These are phyloP conservation scores for Leucophenga maculata DNA, from an alignment of 2,888 invertebrate species.

Conservation along the genomic window DNA sequence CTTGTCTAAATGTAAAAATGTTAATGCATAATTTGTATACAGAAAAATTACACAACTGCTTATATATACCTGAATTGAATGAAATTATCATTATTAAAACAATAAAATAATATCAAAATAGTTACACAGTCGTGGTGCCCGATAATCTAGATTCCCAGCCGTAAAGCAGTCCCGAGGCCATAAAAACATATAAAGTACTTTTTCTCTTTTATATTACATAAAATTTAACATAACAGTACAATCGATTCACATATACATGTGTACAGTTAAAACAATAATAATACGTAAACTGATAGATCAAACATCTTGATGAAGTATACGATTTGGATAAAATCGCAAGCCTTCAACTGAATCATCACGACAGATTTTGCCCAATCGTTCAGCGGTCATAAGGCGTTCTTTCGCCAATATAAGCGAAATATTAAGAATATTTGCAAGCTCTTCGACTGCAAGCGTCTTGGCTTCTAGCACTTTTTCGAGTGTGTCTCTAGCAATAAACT, in stretches of 20 bases:
- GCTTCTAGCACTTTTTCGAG: slow-evolving; percentile 77
- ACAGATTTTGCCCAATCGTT: slow-evolving; percentile 88
- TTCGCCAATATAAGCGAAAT: slow-evolving; percentile 92
- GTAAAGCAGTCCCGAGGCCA: too few species aligned
- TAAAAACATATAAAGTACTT: too few species aligned
- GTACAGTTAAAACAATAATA: too few species aligned
- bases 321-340: slow-evolving; percentile 93
- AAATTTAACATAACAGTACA: too few species aligned
- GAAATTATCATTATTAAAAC: slow-evolving; percentile 25
- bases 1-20: slow-evolving; percentile 9
- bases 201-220: too few species aligned
- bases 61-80: slow-evolving; percentile 67
- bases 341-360: slow-evolving; percentile 97
- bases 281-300: too few species aligned
- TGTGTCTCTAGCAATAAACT: slow-evolving; percentile 80
- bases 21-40: slow-evolving; percentile 20
- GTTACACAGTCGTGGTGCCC: too few species aligned
- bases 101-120: slow-evolving; percentile 37
- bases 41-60: slow-evolving; percentile 53
- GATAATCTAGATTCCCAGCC: too few species aligned
- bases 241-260: too few species aligned
- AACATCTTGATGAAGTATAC: slow-evolving; percentile 75
- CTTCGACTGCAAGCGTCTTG: slow-evolving; percentile 86
- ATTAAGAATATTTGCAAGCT: slow-evolving; percentile 86
- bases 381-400: slow-evolving; percentile 89